A percentile compares a stretch with the other conserved stretches of the same genome.
These are phyloP conservation scores for Spinibarbus caldwelli DNA, from an alignment of 2,797 vertebrate species.

Conservation along the genomic window DNA sequence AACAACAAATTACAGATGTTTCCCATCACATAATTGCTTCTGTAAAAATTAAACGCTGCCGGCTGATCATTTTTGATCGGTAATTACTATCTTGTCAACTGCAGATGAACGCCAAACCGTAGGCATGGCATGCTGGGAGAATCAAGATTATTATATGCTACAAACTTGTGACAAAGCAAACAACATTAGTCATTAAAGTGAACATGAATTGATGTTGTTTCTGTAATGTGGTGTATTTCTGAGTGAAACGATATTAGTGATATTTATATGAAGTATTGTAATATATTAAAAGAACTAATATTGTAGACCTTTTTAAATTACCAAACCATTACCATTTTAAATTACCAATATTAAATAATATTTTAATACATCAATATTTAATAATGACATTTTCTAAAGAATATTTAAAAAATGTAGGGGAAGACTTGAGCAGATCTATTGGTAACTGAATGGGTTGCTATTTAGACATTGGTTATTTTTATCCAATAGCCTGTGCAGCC, in stretches of 20 bases:
- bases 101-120: background rate
- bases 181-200: slow-evolving; percentile 9
- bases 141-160: slow-evolving; percentile 2
- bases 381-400: too few relatives aligned
- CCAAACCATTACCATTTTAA: background rate
- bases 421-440: background rate
- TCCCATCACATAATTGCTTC: slow-evolving; percentile 25
- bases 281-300: background rate
- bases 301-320: too few relatives aligned
- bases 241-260: background rate
- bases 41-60: slow-evolving; percentile 19
- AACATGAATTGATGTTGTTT: background rate
- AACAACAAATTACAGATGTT: slow-evolving; percentile 40
- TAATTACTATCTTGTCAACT: slow-evolving; percentile 33
- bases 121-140: slow-evolving; percentile 7
- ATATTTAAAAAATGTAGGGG: background rate
- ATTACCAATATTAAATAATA: background rate
- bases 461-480: background rate
- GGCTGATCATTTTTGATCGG: slow-evolving; percentile 28
- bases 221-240: background rate
- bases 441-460: background rate
- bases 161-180: slow-evolving; percentile 12
- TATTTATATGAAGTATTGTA: background rate
- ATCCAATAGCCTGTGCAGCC: background rate
- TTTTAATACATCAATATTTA: background rate